A percentile compares a stretch with the other conserved stretches of the same genome.
Conservation (phyloP, 2,888 invertebrate species). For the Dasysyrphus albostriatus region DNA sequence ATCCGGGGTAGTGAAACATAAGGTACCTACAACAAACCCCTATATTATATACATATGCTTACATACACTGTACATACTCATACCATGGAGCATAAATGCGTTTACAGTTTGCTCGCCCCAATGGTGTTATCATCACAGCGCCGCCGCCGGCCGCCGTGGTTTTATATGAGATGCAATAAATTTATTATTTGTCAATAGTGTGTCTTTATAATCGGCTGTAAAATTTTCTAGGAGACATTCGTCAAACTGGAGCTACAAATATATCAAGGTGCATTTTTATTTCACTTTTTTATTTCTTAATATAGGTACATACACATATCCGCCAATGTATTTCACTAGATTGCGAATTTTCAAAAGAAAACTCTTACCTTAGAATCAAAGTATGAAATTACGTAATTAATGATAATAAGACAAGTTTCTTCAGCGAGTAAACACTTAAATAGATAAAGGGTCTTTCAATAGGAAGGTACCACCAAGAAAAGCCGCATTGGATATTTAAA, state of each 20-base stretch:
- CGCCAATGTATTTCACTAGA: neutral
- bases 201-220: conserved; percentile 42
- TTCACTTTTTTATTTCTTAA: neutral
- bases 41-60: too few relatives aligned
- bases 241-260: conserved; percentile 33
- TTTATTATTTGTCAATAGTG: conserved; percentile 68
- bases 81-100: neutral
- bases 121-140: conserved; percentile 38
- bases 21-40: too few relatives aligned
- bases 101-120: conserved; percentile 17
- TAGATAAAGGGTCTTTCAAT: too few relatives aligned
- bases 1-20: neutral
- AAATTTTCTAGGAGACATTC: conserved; percentile 43
- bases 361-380: too few relatives aligned
- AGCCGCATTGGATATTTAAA: too few relatives aligned
- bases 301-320: neutral
- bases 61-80: neutral
- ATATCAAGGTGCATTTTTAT: conserved; percentile 12
- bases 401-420: too few relatives aligned
- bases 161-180: conserved; percentile 73
- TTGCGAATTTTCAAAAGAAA: neutral
- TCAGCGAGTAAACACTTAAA: too few relatives aligned
- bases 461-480: too few relatives aligned
- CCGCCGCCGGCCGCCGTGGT: conserved; percentile 43
- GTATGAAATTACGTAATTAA: too few relatives aligned